Base-by-base conservation (phyloP, 2,797 vertebrate genomes). In the Cephalopachus bancanus region DNA sequence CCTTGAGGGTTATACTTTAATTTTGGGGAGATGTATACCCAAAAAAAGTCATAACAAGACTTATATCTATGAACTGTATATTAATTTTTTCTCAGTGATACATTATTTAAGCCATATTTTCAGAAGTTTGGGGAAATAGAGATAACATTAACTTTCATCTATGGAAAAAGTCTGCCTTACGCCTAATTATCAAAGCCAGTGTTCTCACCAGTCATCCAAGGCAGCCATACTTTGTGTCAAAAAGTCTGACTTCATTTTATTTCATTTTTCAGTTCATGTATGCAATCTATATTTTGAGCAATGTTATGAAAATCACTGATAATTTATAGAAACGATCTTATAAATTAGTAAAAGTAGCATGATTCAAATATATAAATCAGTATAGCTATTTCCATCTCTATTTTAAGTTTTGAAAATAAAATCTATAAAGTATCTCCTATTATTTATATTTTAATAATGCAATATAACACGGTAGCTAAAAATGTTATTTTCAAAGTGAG, bases 381-480 rank as follows among this genome's bases (percentile, higher is more conserved):
- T 85, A 59, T n/a, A 78, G 37, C 65, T 88, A 72, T 92, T 94
- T 94, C 24, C 74, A 72, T 85, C 33, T 79, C 26, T 78, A 19
- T 89, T 91, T 78, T 86, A 83, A 19, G 12, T 72, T 19, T 94
- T 83, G 22, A 59, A 91, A 94, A 65, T 89, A n/a, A 86, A 83
- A 91, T 4, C 59, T 93, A 10, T 26, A 78, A 55, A 91, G 12
- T 59, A 75, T 94, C 79, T 57, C 12, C 22, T 91, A 85, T 83
- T 80, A 79, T 86, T 89, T 94, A 53, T 92, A 64, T 93, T 94
- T 97, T 91, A 85, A 93, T 89, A 88, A 72, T 90, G 4, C 20
- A 83, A 44, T 78, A 24, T n/a, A 60, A 64, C 55, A 1, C 74
- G 17, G 0, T 79, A 79, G 24, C 51, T 76, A 85, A 91, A 95